These are phyloP conservation scores for Caenorhabditis auriculariae DNA, from an alignment of 2,888 invertebrate genomes.

Conservation along the genomic window DNA sequence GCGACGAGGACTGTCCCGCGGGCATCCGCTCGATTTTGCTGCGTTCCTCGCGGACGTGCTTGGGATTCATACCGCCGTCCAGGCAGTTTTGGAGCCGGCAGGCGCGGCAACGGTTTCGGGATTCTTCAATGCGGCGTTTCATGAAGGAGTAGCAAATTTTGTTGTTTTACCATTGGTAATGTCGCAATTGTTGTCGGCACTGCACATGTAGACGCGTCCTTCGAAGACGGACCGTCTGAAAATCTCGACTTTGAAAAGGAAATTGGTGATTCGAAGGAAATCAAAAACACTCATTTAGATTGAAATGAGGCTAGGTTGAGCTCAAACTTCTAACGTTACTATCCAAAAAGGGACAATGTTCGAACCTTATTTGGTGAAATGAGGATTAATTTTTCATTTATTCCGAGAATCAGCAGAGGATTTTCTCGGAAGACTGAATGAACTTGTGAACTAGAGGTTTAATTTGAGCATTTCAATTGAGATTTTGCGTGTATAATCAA, in stretches of 20 bases:
- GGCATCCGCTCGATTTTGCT: constrained; percentile 33
- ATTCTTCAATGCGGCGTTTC: constrained; percentile 33
- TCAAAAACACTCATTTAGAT: not conserved
- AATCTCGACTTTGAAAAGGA: not conserved
- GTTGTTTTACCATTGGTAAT: constrained; percentile 39
- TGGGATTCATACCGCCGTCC: constrained; percentile 53
- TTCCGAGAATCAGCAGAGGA: too few species aligned
- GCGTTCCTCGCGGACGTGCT: constrained; percentile 47
- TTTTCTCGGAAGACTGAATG: too few species aligned
- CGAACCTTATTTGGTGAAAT: too few species aligned
- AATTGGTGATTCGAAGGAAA: not conserved
- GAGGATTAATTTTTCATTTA: too few species aligned
- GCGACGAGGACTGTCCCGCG: constrained; percentile 1
- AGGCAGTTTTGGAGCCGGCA: constrained; percentile 51
- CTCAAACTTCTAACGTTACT: not conserved
- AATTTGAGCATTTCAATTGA: too few species aligned
- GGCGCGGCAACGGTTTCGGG: constrained; percentile 50
- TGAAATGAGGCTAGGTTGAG: not conserved
- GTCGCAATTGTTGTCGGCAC: constrained; percentile 38
- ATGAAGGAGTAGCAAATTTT: not conserved
- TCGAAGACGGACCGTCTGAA: constrained; percentile 49
- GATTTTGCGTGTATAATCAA: too few species aligned
- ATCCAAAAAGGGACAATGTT: not conserved
- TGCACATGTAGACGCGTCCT: constrained; percentile 40
- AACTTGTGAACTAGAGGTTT: too few species aligned